phyloP scores from a whole-genome alignment of 2,797 vertebrate species.

The Tokudaia muenninki region DNA sequence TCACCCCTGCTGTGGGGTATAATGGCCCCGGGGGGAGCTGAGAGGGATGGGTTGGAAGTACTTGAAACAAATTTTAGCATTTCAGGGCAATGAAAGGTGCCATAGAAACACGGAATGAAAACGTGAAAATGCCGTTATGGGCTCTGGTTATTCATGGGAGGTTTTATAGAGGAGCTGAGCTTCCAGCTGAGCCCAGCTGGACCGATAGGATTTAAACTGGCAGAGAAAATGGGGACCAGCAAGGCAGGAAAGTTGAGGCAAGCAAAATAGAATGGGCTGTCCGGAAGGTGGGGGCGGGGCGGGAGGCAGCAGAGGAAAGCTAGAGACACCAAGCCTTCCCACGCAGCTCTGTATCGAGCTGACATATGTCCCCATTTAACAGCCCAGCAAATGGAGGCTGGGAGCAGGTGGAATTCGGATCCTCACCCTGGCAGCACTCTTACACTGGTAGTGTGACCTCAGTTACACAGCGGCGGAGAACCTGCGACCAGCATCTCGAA shows the following conservation, averaged over 20 bases:
- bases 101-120: conserved; percentile 63
- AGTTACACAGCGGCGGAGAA: neutral
- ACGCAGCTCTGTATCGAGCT: neutral
- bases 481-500: too few species aligned
- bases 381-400: neutral
- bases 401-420: neutral
- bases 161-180: conserved; percentile 53
- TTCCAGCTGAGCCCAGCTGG: conserved; percentile 72
- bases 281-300: neutral
- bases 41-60: conserved; percentile 27
- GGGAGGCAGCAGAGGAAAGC: neutral
- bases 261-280: conserved; percentile 21
- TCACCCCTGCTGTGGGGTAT: conserved; percentile 9
- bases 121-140: neutral
- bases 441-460: accelerated
- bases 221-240: conserved; percentile 35
- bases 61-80: conserved; percentile 65
- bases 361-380: neutral
- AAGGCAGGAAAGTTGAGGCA: conserved; percentile 30
- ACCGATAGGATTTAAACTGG: conserved; percentile 57
- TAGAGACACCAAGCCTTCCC: neutral
- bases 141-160: conserved; percentile 65
- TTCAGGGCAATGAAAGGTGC: conserved; percentile 57
- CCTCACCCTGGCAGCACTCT: neutral
- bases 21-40: conserved; percentile 29